Evolutionary conservation across 2,888 invertebrate species (phyloP).

Genomic region (Dicroscelio sp.): DNA sequence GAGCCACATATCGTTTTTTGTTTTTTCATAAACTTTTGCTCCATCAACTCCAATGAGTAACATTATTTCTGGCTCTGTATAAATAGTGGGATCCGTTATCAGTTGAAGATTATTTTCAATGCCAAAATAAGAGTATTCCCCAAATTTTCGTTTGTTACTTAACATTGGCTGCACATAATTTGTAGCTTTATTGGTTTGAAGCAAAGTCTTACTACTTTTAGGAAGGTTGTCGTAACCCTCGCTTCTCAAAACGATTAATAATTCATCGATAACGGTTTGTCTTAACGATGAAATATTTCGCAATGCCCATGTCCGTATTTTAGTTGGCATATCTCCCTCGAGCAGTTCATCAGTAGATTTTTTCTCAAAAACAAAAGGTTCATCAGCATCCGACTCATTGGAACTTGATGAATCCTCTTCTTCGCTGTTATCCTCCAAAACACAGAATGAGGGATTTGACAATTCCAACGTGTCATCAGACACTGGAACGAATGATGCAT

Average conservation of each 20-base stretch:
- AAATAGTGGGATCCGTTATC: slow-evolving; percentile 51
- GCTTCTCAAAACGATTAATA: background rate
- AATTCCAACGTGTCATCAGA: no score
- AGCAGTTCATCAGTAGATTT: no score
- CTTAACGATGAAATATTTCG: no score
- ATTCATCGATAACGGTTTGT: no score
- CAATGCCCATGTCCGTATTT: no score
- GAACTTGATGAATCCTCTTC: no score
- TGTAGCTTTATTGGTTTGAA: background rate
- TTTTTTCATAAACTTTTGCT: slow-evolving; percentile 52
- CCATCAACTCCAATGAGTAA: slow-evolving; percentile 72
- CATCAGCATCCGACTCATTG: no score
- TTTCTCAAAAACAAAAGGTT: no score
- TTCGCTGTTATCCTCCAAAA: no score
- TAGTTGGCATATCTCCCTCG: no score
- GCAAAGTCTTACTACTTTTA: slow-evolving; percentile 27
- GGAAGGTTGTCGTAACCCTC: slow-evolving; percentile 19
- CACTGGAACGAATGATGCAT: no score
- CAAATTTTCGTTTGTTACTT: slow-evolving; percentile 33
- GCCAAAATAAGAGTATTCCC: slow-evolving; percentile 52
- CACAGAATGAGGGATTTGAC: no score
- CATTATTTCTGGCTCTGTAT: slow-evolving; percentile 54
- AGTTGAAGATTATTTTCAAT: slow-evolving; percentile 26
- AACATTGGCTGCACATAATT: slow-evolving; percentile 28
- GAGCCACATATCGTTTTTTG: slow-evolving; percentile 63